phyloP scores from a whole-genome alignment of 1,140 invertebrate genomes.

The Euura saliciscinereae region DNA sequence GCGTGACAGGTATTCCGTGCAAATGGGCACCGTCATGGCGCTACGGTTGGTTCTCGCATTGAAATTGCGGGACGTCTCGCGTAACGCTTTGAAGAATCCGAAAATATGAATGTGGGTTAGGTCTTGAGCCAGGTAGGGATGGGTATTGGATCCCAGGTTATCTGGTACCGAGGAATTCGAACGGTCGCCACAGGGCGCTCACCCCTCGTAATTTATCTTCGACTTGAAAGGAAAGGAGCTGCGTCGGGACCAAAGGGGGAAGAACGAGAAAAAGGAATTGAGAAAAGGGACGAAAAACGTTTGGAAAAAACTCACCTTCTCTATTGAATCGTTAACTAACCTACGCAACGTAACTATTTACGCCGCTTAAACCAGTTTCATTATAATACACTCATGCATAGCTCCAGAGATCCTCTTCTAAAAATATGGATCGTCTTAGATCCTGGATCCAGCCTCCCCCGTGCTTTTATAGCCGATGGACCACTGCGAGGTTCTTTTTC shows the following conservation, averaged over 20 bases:
- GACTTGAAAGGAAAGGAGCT: background rate
- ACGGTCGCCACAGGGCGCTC: background rate
- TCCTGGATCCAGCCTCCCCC: no score
- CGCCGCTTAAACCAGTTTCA: conserved; percentile 5
- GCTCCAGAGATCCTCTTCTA: no score
- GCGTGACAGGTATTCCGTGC: background rate
- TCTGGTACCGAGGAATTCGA: background rate
- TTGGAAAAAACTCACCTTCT: background rate
- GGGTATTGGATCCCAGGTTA: background rate
- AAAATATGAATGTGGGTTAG: conserved; percentile 7
- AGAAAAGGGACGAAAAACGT: background rate
- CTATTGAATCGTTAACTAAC: conserved; percentile 7
- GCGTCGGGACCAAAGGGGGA: background rate
- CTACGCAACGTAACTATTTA: conserved; percentile 5
- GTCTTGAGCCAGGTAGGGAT: background rate
- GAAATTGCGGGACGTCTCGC: background rate
- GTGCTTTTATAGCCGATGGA: no score
- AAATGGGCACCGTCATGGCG: background rate
- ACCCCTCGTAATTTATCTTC: conserved; percentile 7
- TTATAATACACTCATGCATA: background rate
- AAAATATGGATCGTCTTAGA: no score
- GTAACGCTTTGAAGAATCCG: conserved; percentile 2
- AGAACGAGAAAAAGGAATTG: background rate
- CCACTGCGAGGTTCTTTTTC: no score
- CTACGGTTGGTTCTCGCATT: background rate